These are phyloP conservation scores for Limnephilus rhombicus DNA, from an alignment of 2,888 invertebrate genomes.

Conservation along the genomic window DNA sequence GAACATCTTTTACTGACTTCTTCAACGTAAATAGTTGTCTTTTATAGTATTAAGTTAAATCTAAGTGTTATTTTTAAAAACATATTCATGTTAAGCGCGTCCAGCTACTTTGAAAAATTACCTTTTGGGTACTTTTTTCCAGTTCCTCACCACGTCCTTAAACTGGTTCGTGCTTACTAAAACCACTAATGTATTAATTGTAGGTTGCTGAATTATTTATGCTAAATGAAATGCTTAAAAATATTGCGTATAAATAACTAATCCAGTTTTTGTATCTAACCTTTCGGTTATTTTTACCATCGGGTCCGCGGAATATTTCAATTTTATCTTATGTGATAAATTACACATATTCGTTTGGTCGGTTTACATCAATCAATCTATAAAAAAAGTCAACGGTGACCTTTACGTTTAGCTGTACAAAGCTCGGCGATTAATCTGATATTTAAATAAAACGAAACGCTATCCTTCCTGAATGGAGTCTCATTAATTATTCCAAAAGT, in stretches of 20 bases:
- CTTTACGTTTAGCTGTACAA: not conserved
- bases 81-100: too few species aligned
- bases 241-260: not conserved
- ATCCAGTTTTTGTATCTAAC: not conserved
- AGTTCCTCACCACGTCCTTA: not conserved
- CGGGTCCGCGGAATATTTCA: not conserved
- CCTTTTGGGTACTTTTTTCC: not conserved
- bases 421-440: conserved; percentile 8
- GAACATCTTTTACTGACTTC: too few species aligned
- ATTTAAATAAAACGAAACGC: not conserved
- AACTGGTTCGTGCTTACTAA: not conserved
- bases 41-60: too few species aligned
- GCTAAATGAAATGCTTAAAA: not conserved
- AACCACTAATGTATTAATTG: not conserved
- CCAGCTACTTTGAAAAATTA: not conserved
- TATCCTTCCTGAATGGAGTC: not conserved
- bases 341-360: not conserved
- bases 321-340: not conserved
- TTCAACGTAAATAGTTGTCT: too few species aligned
- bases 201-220: not conserved
- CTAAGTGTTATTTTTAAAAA: too few species aligned
- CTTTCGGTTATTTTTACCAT: not conserved
- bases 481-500: conserved; percentile 11
- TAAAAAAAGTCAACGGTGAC: not conserved
- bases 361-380: conserved; percentile 1